These are phyloP conservation scores for Coluber constrictor DNA, from an alignment of 2,797 vertebrate genomes.

Conservation along the genomic window DNA sequence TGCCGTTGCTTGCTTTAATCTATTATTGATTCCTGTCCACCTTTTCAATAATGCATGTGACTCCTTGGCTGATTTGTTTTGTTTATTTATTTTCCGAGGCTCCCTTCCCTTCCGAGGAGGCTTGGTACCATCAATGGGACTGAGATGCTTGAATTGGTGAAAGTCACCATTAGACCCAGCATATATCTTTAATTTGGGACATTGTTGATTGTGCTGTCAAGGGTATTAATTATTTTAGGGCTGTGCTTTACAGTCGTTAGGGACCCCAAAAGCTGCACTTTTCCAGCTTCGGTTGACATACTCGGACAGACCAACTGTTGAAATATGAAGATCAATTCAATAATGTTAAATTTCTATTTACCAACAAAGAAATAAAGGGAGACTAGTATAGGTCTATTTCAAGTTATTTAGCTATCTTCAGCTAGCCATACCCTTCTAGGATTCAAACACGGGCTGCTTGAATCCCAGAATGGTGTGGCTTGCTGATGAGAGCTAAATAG, in stretches of 20 bases:
- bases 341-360: no score
- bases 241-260: neutral
- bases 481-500: no score
- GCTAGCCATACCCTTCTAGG: no score
- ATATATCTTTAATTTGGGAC: neutral
- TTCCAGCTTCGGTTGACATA: neutral
- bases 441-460: no score
- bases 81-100: neutral
- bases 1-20: slow-evolving; percentile 39
- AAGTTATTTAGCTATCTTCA: no score
- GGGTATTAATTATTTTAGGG: neutral
- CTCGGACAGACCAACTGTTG: no score
- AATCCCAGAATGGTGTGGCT: no score
- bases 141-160: neutral
- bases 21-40: slow-evolving; percentile 38
- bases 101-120: neutral
- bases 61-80: neutral
- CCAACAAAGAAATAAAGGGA: no score
- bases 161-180: neutral
- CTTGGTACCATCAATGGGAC: neutral
- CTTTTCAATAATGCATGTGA: slow-evolving; percentile 28
- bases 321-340: no score
- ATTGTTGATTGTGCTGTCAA: neutral
- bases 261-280: neutral
- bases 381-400: no score